Conservation (phyloP, 2,113 vertebrate species). For the Pelecanoides urinatrix region DNA sequence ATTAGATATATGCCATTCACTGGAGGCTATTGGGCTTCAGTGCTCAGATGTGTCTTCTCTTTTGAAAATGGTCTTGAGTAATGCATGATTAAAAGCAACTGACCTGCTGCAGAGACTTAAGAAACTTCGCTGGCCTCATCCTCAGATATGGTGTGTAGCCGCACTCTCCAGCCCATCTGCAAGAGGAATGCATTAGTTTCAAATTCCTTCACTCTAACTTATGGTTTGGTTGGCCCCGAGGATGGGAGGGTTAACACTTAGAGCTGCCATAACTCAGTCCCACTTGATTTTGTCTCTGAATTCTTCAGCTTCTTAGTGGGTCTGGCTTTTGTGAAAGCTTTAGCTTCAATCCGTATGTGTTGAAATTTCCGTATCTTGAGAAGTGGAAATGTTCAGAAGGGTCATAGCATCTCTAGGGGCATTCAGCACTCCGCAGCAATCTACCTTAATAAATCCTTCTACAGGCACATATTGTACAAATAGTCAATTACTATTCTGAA, state of each 20-base stretch:
- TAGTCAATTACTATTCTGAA: neutral
- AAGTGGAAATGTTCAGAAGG: neutral
- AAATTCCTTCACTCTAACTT: neutral
- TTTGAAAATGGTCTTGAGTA: neutral
- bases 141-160: neutral
- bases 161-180: neutral
- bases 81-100: neutral
- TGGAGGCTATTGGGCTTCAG: neutral
- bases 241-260: neutral
- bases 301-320: neutral
- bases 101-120: neutral
- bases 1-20: neutral
- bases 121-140: neutral
- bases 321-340: neutral
- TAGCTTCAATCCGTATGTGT: neutral
- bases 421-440: neutral
- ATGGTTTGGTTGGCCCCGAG: neutral
- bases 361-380: neutral
- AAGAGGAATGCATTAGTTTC: neutral
- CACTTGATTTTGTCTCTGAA: conserved; percentile 3
- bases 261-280: neutral
- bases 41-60: neutral
- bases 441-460: neutral
- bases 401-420: neutral
- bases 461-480: neutral